Evolutionary conservation across 2,113 vertebrate genomes (phyloP), one percentile per base, ranked within the genome.

Genomic region (Hippocampus barbouri): DNA sequence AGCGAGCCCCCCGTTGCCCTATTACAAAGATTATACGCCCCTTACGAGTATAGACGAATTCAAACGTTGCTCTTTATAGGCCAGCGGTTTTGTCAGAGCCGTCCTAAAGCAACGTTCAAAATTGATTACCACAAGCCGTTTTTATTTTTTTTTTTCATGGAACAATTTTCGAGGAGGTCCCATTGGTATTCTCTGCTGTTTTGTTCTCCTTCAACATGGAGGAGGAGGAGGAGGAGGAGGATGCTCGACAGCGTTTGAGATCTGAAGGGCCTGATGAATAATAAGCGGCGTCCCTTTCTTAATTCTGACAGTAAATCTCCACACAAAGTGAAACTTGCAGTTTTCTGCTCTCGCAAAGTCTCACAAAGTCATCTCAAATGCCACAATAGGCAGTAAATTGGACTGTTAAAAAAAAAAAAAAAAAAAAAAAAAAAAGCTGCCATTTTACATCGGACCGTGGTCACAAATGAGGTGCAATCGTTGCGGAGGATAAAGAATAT

Each of bases 181-280:
- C 27, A 18, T 61, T 61, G 59, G 59, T 34, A 61, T 61, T 61
- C 59, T 61, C 27, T 16, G 1, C 15, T 34, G 27, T 61, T 61
- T 61, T 34, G 59, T 61, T 61, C 27, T 61, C 59, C 59, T 61
- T 61, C 59, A 61, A 30, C 23, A 27, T 5, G 56, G n/a, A 57
- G 12, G 47, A 11, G 43, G 16, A 51, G 49, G 49, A 20, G 49
- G 53, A 51, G 49, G 49, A 20, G 49, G 53, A 14, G 56, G 23
- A 59, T 59, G 56, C 59, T 60, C 27, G 5, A 8, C 57, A n/a
- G 25, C 25, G 27, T 61, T 34, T 61, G 27, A 18, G 59, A 61
- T 34, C 59, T 61, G 59, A 61, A 61, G 27, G 30, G 59, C 59
- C 27, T 34, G 59, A 34, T 61, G 59, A 61, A 61, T 61, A 61